phyloP scores from a whole-genome alignment of 2,888 invertebrate genomes.

The Oxytorus armatus region DNA sequence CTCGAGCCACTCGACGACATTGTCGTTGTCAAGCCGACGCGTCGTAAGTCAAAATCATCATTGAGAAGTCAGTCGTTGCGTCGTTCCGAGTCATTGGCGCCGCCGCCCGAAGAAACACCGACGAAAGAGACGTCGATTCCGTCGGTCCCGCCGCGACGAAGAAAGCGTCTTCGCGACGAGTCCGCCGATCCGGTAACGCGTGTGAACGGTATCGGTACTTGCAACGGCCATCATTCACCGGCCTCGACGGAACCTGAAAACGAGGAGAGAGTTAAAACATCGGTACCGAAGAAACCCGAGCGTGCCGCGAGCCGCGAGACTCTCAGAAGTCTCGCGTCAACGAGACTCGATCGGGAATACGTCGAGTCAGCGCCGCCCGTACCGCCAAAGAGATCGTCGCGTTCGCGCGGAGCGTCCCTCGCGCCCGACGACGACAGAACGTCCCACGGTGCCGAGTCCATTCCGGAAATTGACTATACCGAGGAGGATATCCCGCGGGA shows the following conservation, averaged over 20 bases:
- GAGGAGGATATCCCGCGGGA: constrained; percentile 83
- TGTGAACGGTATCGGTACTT: constrained; percentile 46
- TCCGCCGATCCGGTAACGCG: constrained; percentile 10
- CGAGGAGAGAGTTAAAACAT: constrained; percentile 69
- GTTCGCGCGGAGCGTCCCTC: constrained; percentile 85
- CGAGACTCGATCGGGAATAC: constrained; percentile 87
- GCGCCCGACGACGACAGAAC: constrained; percentile 88
- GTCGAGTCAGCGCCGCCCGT: constrained; percentile 85
- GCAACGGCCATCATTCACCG: constrained; percentile 63
- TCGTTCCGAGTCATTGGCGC: constrained; percentile 65
- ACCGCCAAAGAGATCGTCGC: constrained; percentile 86
- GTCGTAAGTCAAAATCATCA: constrained; percentile 80
- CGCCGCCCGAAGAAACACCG: constrained; percentile 54
- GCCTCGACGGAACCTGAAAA: not conserved
- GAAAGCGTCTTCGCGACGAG: constrained; percentile 62
- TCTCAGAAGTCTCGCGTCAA: constrained; percentile 36
- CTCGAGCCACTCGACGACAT: constrained; percentile 80
- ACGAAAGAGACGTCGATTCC: constrained; percentile 1
- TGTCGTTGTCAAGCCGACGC: constrained; percentile 80
- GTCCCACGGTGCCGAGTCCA: constrained; percentile 89
- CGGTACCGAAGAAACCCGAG: constrained; percentile 66
- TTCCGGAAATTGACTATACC: constrained; percentile 84
- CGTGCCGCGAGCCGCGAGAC: constrained; percentile 59
- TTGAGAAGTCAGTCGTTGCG: constrained; percentile 76
- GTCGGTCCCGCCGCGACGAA: constrained; percentile 65